phyloP scores from a whole-genome alignment of 92 coral and sea anemone species.

The Plumapathes pennacea region DNA sequence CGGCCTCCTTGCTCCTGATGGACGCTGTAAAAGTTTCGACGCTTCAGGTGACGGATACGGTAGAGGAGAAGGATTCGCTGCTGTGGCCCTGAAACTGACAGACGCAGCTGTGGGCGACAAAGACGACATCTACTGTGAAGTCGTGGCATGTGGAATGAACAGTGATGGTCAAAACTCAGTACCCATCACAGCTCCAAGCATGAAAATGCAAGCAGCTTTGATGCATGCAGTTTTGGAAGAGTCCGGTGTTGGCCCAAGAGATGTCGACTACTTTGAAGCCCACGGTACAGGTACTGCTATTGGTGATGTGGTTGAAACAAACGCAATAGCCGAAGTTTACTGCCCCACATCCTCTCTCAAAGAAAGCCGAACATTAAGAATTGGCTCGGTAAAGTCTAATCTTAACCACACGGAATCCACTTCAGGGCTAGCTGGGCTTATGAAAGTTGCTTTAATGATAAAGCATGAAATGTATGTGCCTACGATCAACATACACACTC shows the following conservation, averaged over 20 bases:
- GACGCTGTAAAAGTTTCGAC: slow-evolving; percentile 83
- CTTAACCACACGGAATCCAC: slow-evolving; percentile 85
- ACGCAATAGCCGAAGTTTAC: slow-evolving; percentile 63
- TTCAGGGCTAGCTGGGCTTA: slow-evolving; percentile 77
- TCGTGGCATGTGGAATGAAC: slow-evolving; percentile 81
- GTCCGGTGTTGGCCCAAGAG: slow-evolving; percentile 55
- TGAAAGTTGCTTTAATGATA: slow-evolving; percentile 80
- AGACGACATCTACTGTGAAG: slow-evolving; percentile 70
- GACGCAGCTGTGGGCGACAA: slow-evolving; percentile 34
- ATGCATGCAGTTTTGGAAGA: slow-evolving; percentile 45
- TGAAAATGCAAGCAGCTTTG: slow-evolving; percentile 65
- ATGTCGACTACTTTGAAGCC: slow-evolving; percentile 71
- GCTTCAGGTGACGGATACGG: slow-evolving; percentile 90
- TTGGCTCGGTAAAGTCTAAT: slow-evolving; percentile 84
- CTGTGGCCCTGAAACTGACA: slow-evolving; percentile 65
- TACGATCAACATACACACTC: slow-evolving; percentile 45
- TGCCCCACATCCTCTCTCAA: too few species aligned
- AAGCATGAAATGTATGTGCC: slow-evolving; percentile 76
- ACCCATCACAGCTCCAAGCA: slow-evolving; percentile 90
- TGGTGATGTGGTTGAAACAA: slow-evolving; percentile 75
- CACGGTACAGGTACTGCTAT: slow-evolving; percentile 91
- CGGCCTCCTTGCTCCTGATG: slow-evolving; percentile 82
- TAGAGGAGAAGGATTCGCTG: slow-evolving; percentile 89
- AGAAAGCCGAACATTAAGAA: slow-evolving; percentile 51
- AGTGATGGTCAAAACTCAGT: slow-evolving; percentile 83